Percentiles rank a stretch among this genome's conserved stretches.
phyloP scores from a whole-genome alignment of 2,113 vertebrate species.

The Muntiacus reevesi region DNA sequence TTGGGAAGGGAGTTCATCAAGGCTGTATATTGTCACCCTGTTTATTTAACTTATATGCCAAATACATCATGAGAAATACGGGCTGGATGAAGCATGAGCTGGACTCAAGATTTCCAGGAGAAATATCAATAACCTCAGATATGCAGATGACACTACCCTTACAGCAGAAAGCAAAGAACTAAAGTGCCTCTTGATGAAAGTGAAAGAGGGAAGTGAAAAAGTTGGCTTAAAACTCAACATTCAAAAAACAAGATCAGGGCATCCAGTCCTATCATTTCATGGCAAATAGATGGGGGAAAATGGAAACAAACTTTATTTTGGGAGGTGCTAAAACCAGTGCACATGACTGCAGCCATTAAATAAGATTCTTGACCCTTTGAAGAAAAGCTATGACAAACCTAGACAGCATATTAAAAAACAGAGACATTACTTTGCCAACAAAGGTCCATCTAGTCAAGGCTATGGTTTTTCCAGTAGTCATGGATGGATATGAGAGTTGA shows the following conservation, averaged over 20 bases:
- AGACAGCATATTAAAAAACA: background rate
- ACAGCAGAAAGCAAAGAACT: background rate
- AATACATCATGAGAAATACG: background rate
- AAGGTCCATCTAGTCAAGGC: background rate
- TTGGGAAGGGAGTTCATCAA: background rate
- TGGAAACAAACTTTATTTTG: background rate
- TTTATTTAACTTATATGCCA: background rate
- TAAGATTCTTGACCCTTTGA: background rate
- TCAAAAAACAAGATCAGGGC: background rate
- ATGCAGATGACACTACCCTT: background rate
- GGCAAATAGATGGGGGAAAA: background rate
- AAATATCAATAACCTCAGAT: background rate
- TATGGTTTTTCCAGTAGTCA: background rate
- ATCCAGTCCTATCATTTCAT: background rate
- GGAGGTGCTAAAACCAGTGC: background rate
- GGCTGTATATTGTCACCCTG: background rate
- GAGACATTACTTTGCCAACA: background rate
- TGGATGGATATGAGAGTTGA: background rate
- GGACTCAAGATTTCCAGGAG: background rate
- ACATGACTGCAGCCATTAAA: background rate
- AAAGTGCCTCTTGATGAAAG: background rate
- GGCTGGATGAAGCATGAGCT: background rate
- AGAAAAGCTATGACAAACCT: background rate
- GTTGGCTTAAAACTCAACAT: background rate
- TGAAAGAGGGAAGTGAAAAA: background rate